These are phyloP conservation scores for Triplophysa yarkandensis DNA, from an alignment of 2,797 vertebrate genomes.

Conservation along the genomic window DNA sequence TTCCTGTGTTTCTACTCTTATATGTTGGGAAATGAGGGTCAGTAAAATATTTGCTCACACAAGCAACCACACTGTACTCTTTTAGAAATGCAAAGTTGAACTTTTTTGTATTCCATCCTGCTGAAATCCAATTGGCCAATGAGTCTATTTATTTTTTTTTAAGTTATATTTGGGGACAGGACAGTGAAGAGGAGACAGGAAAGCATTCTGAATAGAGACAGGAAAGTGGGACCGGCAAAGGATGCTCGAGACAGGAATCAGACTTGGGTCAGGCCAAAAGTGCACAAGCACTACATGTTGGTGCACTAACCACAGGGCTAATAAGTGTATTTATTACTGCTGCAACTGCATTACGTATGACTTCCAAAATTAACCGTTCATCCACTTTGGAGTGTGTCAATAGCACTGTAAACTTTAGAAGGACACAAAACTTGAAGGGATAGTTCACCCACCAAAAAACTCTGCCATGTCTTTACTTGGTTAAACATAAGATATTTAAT, in stretches of 20 bases:
- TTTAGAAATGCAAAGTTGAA: neutral
- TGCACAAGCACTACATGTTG: too few species aligned
- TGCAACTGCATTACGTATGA: too few species aligned
- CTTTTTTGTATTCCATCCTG: neutral
- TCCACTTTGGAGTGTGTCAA: neutral
- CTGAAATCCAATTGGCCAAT: neutral
- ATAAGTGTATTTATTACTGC: too few species aligned
- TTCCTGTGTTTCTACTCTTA: constrained; percentile 98
- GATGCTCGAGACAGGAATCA: too few species aligned
- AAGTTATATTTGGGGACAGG: too few species aligned
- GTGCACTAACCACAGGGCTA: too few species aligned
- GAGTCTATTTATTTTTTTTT: neutral
- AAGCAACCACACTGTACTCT: neutral
- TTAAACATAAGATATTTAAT: too few species aligned
- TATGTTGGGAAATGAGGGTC: constrained; percentile 92
- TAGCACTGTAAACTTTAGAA: neutral
- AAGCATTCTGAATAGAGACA: too few species aligned
- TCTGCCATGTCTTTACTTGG: too few species aligned
- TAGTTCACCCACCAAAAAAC: neutral
- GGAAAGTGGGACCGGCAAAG: too few species aligned
- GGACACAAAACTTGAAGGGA: neutral
- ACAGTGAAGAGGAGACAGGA: too few species aligned
- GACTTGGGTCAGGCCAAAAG: too few species aligned
- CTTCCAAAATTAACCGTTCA: neutral
- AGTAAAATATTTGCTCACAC: constrained; percentile 55